Conservation (phyloP, 2,797 vertebrate genomes). For the Rhabdophis nuchalis region DNA sequence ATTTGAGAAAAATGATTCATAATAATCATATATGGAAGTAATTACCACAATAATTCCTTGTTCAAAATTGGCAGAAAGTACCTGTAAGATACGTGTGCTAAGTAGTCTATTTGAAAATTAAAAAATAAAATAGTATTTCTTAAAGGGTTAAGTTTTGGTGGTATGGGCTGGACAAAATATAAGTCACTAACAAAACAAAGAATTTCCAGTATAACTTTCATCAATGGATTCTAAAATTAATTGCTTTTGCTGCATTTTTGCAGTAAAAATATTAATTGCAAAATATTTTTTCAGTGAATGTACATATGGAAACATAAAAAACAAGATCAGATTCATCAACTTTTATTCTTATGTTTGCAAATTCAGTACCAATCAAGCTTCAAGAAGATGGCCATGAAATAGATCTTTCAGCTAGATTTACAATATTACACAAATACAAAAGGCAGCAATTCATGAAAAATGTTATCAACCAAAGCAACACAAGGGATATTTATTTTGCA, state of each 20-base stretch:
- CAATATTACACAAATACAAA: slow-evolving; percentile 2
- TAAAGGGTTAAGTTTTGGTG: not conserved
- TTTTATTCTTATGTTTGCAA: slow-evolving; percentile 9
- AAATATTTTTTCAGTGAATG: not conserved
- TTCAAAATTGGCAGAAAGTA: not conserved
- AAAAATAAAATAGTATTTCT: not conserved
- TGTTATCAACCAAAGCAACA: slow-evolving; percentile 32
- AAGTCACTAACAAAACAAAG: slow-evolving; percentile 3
- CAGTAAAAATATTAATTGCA: not conserved
- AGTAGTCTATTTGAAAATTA: not conserved
- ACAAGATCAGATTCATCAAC: not conserved
- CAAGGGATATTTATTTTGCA: slow-evolving; percentile 51
- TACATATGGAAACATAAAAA: slow-evolving; percentile 7
- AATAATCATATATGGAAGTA: not conserved
- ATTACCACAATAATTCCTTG: not conserved
- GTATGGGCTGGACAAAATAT: not conserved
- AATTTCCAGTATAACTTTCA: not conserved
- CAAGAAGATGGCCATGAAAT: slow-evolving; percentile 14
- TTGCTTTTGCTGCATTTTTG: not conserved
- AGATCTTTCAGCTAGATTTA: not conserved
- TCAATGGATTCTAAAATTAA: not conserved
- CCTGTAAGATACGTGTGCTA: not conserved
- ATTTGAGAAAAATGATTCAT: not conserved
- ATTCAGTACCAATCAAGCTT: not conserved
- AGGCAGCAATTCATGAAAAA: slow-evolving; percentile 25